Conservation (phyloP, 37 sponge, comb jelly and placozoan genomes). For the Hexactinellida sp. region DNA sequence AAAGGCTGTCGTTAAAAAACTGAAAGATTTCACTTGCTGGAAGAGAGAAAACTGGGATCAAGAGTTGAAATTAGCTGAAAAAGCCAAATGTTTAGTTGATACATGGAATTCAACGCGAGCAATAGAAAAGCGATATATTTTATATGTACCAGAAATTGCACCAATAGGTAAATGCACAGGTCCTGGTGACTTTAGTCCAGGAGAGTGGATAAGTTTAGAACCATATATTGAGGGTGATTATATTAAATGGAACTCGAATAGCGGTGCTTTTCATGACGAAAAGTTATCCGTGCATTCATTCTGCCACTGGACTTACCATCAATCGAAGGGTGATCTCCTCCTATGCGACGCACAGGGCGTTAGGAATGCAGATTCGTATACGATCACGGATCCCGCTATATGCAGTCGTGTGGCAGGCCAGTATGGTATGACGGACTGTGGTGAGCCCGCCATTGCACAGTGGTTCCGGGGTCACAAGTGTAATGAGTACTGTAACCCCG, state of each 20-base stretch:
- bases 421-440: background rate
- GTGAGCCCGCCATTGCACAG: background rate
- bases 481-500: background rate
- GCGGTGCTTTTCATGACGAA: background rate
- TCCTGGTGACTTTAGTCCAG: background rate
- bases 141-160: background rate
- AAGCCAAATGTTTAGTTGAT: background rate
- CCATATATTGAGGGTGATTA: background rate
- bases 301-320: background rate
- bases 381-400: background rate
- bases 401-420: background rate
- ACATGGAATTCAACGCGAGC: background rate
- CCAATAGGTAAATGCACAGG: background rate
- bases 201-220: background rate
- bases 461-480: background rate
- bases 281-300: background rate
- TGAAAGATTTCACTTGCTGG: background rate
- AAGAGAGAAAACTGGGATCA: background rate
- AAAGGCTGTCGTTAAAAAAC: background rate
- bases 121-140: background rate
- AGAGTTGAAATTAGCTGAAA: background rate
- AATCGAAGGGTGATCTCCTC: background rate
- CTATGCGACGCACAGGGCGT: background rate
- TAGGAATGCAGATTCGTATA: background rate
- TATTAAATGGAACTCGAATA: background rate